Base-by-base conservation (phyloP, 1,140 invertebrate genomes). In the Anastrepha obliqua region DNA sequence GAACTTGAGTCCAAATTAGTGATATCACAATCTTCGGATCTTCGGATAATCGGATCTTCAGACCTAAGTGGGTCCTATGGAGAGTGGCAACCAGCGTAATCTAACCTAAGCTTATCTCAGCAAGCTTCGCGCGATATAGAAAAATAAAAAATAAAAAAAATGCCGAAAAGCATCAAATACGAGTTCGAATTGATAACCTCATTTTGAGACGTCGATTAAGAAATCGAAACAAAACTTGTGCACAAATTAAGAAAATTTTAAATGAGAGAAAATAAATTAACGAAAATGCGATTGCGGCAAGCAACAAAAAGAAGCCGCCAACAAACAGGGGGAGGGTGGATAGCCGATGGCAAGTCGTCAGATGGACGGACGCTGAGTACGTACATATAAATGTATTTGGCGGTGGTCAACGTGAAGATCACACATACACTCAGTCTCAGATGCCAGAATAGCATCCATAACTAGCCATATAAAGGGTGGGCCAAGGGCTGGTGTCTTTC, bases 351-450 rank as follows among this genome's bases (percentile, higher is more conserved):
- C 20, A 39, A 74, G 6, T 74, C 44, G 67, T 13, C 55, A 29
- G 65, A 67, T 29, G 65, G 39, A 67, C 67, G 3, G 15, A 74
- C 51, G 51, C 51, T 7, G 20, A 29, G 65, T 42, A 39, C 4
- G 7, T 65, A 67, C 0, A 2, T 67, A 67, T 3, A 67, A 39
- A 67, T 65, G 20, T 65, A 65, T 9, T 17, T 42, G 13, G 13
- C 70, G 70, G 70, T 42, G 44, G 17, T 51, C 44, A 81, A 51
- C 74, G 47, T 55, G 47, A 81, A 81, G 74, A 81, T 55, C 74
- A 55, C 74, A 81, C 17, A 55, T 20, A 17, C 55, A 6, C 70
- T 15, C 39, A 74, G 70, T 4, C 44, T 20, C 44, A 47, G 17
- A 74, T 74, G 44, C 15, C 6, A n/a, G 44, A 4, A 74, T 39